Evolutionary conservation across 2,888 invertebrate genomes (phyloP), one percentile per base, ranked within the genome.

Genomic region (Harpagoxenus sublaevis): DNA sequence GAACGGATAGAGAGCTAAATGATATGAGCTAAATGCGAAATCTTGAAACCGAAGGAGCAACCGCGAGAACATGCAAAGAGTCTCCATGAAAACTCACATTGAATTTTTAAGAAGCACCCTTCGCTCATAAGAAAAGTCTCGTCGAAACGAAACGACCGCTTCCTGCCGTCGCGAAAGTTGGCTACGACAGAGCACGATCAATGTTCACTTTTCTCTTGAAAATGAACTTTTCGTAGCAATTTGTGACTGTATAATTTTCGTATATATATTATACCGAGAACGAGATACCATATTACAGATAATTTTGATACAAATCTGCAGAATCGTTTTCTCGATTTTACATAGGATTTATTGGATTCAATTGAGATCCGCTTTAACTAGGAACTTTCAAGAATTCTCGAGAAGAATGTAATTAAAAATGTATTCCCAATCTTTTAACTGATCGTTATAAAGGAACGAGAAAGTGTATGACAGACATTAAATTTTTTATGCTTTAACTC

Each of bases 31-130:
- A 35, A 6, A 35, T 35, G 86, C 87, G 87, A 91, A 85, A 84
- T 86, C 87, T 88, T 71, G 68, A 85, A 88, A 86, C 85, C 85
- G 83, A 85, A 85, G 83, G 83, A 89, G 83, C 79, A 85, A 71
- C 78, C 88, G 85, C 85, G 87, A 88, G 87, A 90, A 89, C 83
- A 71, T 45, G 42, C 42, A 12, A 73, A 55, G n/a, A 63, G 28
- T n/a, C 28, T 23, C 12, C 51, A 53, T 12, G 66, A 78, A 84
- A 68, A 63, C 53, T 81, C 35, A 48, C 45, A 31, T 79, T 48
- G 12, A 79, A 70, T 79, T 79, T 79, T 79, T 79, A 57, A 70
- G 45, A 57, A 79, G 45, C 31, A 35, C 23, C 12, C 18, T 60
- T 45, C 10, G 45, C 3, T 77, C 53, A 12, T 18, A 53, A 53